These are phyloP conservation scores for Hypsibius dujardini DNA, from an alignment of 1,140 invertebrate species.

Conservation along the genomic window DNA sequence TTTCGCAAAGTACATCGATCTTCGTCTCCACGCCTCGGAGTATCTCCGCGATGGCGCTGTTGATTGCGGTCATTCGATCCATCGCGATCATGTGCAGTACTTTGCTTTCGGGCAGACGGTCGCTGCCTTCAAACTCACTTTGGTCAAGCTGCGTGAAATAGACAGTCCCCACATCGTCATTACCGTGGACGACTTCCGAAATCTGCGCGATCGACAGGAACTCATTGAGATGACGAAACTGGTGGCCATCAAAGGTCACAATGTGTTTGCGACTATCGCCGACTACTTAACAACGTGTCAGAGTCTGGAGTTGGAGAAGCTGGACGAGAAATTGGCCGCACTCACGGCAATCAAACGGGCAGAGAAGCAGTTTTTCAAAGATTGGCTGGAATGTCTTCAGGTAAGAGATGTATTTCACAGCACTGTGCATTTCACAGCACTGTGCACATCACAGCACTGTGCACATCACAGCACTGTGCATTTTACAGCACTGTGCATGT, in stretches of 20 bases:
- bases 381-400: constrained; percentile 10
- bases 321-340: neutral
- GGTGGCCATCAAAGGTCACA: constrained; percentile 17
- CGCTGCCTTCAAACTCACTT: constrained; percentile 53
- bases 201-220: neutral
- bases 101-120: constrained; percentile 68
- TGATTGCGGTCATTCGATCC: constrained; percentile 62
- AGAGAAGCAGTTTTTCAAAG: neutral
- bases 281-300: neutral
- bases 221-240: constrained; percentile 16
- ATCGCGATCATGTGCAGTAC: constrained; percentile 76
- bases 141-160: constrained; percentile 29
- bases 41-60: constrained; percentile 42
- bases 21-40: constrained; percentile 60
- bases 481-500: too few species aligned
- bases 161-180: neutral
- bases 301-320: neutral
- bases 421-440: too few species aligned
- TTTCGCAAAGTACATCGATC: constrained; percentile 72
- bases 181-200: neutral
- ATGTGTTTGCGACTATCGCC: constrained; percentile 17
- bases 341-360: neutral
- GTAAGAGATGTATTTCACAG: neutral
- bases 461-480: too few species aligned
- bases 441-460: too few species aligned